A percentile compares a stretch with the other conserved stretches of the same genome.
These are phyloP conservation scores for Gymnothorax javanicus DNA, from an alignment of 2,797 vertebrate species.

Conservation along the genomic window DNA sequence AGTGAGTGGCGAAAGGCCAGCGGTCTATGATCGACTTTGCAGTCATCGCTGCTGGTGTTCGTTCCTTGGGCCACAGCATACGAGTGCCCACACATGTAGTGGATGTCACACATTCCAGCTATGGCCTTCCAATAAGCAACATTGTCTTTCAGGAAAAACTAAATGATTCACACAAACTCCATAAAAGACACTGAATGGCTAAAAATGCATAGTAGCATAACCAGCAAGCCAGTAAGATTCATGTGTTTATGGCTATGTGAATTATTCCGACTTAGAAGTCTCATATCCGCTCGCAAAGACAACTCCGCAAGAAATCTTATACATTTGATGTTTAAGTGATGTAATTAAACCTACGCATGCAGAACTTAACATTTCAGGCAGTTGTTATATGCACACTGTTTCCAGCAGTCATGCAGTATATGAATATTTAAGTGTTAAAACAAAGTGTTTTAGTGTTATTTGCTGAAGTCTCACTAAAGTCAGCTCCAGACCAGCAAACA, in stretches of 20 bases:
- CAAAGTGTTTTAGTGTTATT: conserved; percentile 33
- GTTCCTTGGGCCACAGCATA: neutral
- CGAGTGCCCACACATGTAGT: neutral
- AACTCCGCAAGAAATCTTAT: conserved; percentile 17
- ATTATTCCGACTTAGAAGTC: neutral
- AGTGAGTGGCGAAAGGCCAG: neutral
- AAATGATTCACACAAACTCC: neutral
- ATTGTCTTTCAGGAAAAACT: neutral
- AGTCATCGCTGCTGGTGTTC: neutral
- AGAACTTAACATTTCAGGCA: neutral
- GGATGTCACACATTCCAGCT: too few relatives aligned
- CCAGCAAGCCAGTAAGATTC: neutral
- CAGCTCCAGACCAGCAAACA: conserved; percentile 29
- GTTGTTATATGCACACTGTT: neutral
- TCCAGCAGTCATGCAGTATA: neutral
- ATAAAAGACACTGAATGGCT: neutral
- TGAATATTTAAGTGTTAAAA: conserved; percentile 33
- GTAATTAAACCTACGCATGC: neutral
- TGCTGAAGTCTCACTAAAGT: neutral
- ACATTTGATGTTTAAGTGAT: conserved; percentile 25
- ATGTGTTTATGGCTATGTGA: neutral
- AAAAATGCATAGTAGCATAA: neutral
- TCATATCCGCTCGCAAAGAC: neutral
- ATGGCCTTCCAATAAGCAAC: neutral
- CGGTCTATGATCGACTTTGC: neutral